A percentile compares a stretch with the other conserved stretches of the same genome.
Conservation (phyloP, 2,797 vertebrate species). For the Siniperca scherzeri region DNA sequence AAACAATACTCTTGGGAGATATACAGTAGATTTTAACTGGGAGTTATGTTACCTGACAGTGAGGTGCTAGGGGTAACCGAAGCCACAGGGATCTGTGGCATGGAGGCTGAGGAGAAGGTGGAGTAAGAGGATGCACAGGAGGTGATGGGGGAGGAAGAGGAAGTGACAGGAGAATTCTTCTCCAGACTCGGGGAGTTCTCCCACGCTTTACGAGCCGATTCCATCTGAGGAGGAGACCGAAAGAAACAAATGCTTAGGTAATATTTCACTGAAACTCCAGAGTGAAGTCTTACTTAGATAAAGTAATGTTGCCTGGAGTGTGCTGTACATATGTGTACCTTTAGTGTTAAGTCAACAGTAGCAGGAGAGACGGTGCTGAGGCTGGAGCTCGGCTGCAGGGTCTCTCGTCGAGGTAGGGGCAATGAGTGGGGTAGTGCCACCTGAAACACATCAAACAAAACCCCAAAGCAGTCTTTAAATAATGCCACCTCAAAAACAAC, state of each 20-base stretch:
- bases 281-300: neutral
- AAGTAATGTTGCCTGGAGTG: too few species aligned
- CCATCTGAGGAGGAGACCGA: slow-evolving; percentile 89
- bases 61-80: slow-evolving; percentile 98
- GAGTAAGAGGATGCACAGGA: slow-evolving; percentile 90
- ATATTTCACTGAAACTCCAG: neutral
- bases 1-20: neutral
- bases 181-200: slow-evolving; percentile 98
- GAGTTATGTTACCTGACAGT: slow-evolving; percentile 87
- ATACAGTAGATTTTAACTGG: neutral
- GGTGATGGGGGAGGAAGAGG: slow-evolving; percentile 92
- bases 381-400: slow-evolving; percentile 95
- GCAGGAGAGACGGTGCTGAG: slow-evolving; percentile 98
- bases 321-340: slow-evolving; percentile 83
- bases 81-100: slow-evolving; percentile 97
- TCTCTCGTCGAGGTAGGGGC: slow-evolving; percentile 95
- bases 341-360: slow-evolving; percentile 97
- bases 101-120: slow-evolving; percentile 95
- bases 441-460: slow-evolving; percentile 74
- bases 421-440: slow-evolving; percentile 96
- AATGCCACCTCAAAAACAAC: neutral
- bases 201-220: slow-evolving; percentile 98
- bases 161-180: slow-evolving; percentile 94
- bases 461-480: neutral
- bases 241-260: neutral